These are phyloP conservation scores for Neoarius graeffei DNA, from an alignment of 2,113 vertebrate species.

Conservation along the genomic window DNA sequence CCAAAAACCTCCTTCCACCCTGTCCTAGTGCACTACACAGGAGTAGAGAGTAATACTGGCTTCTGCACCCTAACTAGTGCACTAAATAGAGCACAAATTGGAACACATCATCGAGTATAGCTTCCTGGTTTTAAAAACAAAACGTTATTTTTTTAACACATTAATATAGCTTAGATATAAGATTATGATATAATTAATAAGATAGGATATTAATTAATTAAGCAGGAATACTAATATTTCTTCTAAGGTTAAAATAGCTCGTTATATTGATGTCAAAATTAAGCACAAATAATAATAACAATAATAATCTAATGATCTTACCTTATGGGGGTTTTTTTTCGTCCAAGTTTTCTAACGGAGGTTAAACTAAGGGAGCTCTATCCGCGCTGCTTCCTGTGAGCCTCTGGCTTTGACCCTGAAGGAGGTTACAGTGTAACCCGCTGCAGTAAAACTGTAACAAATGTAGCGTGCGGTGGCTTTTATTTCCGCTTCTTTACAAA, in stretches of 20 bases:
- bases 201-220: neutral
- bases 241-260: neutral
- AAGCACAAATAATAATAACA: neutral
- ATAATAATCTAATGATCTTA: neutral
- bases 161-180: neutral
- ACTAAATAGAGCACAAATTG: neutral
- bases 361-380: neutral
- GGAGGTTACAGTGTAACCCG: neutral
- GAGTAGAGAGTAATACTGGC: fast-evolving
- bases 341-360: neutral
- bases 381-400: neutral
- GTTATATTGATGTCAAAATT: neutral
- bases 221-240: neutral
- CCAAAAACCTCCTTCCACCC: neutral
- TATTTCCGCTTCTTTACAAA: neutral
- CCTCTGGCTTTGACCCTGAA: neutral
- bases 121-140: slow-evolving; percentile 26
- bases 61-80: neutral
- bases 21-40: neutral
- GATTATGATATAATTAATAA: neutral
- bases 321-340: neutral
- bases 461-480: neutral
- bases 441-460: neutral
- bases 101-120: neutral
- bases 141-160: neutral